A percentile compares a stretch with the other conserved stretches of the same genome.
These are phyloP conservation scores for Plemyria rubiginata DNA, from an alignment of 2,888 invertebrate species.

Conservation along the genomic window DNA sequence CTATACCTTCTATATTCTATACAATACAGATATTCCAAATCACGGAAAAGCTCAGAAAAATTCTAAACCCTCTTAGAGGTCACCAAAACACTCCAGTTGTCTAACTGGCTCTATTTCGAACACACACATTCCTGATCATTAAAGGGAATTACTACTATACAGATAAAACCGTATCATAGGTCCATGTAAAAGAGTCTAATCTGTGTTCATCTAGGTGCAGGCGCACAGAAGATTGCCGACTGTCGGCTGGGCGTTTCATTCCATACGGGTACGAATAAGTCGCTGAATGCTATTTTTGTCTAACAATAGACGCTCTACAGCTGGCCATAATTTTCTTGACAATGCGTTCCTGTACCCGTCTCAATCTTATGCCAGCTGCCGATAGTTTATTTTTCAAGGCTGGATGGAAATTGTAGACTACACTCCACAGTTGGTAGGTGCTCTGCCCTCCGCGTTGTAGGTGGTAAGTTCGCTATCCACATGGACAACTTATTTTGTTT, in stretches of 20 bases:
- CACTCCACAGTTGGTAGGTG: background rate
- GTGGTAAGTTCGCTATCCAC: no score
- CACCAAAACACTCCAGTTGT: background rate
- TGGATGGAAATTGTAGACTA: background rate
- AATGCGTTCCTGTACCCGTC: slow-evolving; percentile 7
- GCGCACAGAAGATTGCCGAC: slow-evolving; percentile 8
- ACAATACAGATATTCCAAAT: no score
- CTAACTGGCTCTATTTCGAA: background rate
- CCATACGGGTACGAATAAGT: slow-evolving; percentile 7
- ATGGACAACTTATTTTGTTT: no score
- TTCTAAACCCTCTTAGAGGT: background rate
- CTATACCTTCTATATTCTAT: no score
- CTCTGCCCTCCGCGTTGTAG: no score
- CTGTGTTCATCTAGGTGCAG: slow-evolving; percentile 2
- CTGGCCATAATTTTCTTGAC: slow-evolving; percentile 21
- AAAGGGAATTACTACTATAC: background rate
- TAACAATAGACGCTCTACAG: slow-evolving; percentile 21
- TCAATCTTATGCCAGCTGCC: slow-evolving; percentile 7
- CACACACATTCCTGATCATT: background rate
- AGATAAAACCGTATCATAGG: background rate
- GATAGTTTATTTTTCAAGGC: background rate
- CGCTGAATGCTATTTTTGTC: slow-evolving; percentile 26
- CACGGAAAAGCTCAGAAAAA: background rate
- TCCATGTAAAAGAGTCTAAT: background rate
- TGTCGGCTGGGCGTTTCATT: slow-evolving; percentile 5